Base-by-base conservation (phyloP, 2,113 vertebrate genomes). In the Sitta europaea region DNA sequence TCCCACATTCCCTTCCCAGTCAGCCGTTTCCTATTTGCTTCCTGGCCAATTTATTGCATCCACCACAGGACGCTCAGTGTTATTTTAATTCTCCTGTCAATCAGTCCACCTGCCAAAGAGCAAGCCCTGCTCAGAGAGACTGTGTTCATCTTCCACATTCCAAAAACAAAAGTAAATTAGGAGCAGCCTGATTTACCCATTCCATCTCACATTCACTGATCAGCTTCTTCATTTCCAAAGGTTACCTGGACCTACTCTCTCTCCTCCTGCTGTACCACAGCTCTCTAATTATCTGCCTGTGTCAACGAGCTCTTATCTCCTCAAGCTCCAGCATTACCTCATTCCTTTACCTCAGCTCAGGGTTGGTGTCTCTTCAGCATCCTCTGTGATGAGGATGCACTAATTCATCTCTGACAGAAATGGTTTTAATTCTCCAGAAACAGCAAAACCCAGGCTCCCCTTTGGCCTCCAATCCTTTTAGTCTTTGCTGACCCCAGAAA, bases 281-380 rank as follows among this genome's bases (percentile, higher is more conserved):
- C 76, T 92, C 91, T 86, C 86, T 86, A 88, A 94, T 94, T 82
- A 94, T 15, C 62, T 16, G 4, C 79, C 92, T 74, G 57, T 86
- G 92, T 82, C 63, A 90, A 81, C 57, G 22, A 83, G 75, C 75
- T 71, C 87, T 85, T 11, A 0, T 50, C 54, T 78, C 68, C 84
- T 85, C 70, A 1, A 25, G 78, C 66, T 94, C 93, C 75, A 86
- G 85, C 92, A 94, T 84, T 87, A 92, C 65, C 86, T 95, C 95
- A 95, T 77, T 81, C 61, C 62, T 76, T 65, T 51, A 22, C 65
- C 65, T 86, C 55, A 72, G 78, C 9, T 40, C 67, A 55, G 31
- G 21, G 53, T 0, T 68, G 74, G 75, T 84, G 77, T 54, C 81
- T 88, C 71, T 77, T 86, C 92, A 77, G 78, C 63, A 86, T 94